Evolutionary conservation across 1,140 invertebrate genomes (phyloP).

Genomic region (Brachionus calyciflorus): DNA sequence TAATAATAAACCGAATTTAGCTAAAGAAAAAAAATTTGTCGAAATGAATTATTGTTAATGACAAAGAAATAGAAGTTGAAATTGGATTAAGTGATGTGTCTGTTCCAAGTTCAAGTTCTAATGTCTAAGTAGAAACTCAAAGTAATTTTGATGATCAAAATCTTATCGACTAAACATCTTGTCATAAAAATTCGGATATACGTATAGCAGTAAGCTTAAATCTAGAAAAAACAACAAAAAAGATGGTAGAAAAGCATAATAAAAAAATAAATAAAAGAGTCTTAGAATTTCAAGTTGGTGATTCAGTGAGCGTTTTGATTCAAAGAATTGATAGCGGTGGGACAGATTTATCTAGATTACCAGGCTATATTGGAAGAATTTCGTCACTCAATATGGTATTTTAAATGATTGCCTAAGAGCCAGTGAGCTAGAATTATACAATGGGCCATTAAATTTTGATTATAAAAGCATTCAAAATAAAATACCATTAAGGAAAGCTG

Average conservation of each 20-base stretch:
- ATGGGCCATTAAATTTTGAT: background rate
- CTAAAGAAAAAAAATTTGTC: conserved; percentile 6
- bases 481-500: background rate
- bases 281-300: background rate
- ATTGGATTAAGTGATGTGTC: background rate
- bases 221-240: conserved; percentile 12
- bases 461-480: background rate
- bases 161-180: background rate
- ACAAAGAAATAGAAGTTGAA: background rate
- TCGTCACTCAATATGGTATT: background rate
- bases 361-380: background rate
- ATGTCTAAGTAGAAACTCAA: too few species aligned
- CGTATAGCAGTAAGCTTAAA: conserved; percentile 14
- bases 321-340: background rate
- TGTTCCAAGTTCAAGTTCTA: background rate
- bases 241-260: conserved; percentile 7
- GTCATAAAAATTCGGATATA: background rate
- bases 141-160: background rate
- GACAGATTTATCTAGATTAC: background rate
- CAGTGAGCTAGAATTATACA: background rate
- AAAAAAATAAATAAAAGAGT: conserved; percentile 6
- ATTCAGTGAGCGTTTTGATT: background rate
- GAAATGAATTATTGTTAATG: background rate
- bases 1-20: conserved; percentile 15
- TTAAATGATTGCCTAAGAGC: conserved; percentile 4